phyloP scores from a whole-genome alignment of 2,797 vertebrate species.

The Premnoplex brunnescens region DNA sequence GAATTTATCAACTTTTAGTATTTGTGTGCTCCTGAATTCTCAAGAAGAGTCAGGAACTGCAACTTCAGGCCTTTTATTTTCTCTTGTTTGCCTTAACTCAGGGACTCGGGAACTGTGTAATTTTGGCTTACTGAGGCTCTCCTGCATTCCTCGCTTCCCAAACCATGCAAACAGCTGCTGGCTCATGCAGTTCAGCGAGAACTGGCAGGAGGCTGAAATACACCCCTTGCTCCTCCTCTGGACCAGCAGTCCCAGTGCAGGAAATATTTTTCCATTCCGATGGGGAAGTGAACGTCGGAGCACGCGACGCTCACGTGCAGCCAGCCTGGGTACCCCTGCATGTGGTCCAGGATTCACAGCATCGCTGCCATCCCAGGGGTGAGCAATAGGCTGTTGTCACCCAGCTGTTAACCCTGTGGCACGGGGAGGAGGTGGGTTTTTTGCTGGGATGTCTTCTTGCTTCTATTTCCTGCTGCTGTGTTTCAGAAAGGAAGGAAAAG shows the following conservation, averaged over 20 bases:
- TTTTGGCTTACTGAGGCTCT: background rate
- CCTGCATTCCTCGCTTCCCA: background rate
- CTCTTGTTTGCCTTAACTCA: background rate
- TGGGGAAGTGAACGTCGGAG: background rate
- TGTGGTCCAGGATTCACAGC: background rate
- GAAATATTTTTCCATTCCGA: background rate
- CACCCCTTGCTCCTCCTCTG: background rate
- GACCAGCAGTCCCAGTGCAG: background rate
- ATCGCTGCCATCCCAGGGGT: fast-evolving
- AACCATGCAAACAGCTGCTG: background rate
- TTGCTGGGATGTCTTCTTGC: background rate
- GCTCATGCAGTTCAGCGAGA: background rate
- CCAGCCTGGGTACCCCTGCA: fast-evolving
- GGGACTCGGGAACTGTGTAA: background rate
- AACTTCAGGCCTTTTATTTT: background rate
- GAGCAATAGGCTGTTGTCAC: background rate
- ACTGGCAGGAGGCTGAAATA: background rate
- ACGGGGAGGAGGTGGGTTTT: fast-evolving
- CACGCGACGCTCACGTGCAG: background rate
- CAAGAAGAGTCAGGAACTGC: background rate
- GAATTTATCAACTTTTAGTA: background rate
- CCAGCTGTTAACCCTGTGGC: background rate
- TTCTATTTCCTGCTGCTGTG: background rate
- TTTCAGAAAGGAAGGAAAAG: background rate
- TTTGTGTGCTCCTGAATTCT: background rate